Evolutionary conservation across 2,113 vertebrate species (phyloP), one percentile per base, ranked within the genome.

Genomic region (Phrynosoma blainvillii): DNA sequence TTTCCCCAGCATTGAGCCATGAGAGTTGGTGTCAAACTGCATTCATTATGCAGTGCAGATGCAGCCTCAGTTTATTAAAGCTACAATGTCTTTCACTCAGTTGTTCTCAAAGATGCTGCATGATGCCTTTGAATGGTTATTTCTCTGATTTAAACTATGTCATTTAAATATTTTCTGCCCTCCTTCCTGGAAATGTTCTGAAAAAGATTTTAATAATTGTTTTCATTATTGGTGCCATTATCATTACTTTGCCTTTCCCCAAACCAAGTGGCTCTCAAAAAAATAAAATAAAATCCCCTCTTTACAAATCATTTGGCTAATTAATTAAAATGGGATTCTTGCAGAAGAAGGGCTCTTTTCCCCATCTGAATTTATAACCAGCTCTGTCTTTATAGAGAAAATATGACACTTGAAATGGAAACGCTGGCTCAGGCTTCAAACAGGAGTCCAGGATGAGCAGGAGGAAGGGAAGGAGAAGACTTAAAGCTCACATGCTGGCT

Each of bases 291-390:
- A 47, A 47, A 2, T 1, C 7, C 47, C 47, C 89, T 90, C 93
- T 95, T 91, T 84, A 83, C 81, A 88, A 47, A 92, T 82, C 84
- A 47, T 93, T 95, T 92, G 94, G 90, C 82, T 93, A 94, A 95
- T 95, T 95, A 95, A 95, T 95, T 95, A 94, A 92, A 95, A 93
- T 66, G 89, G 74, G 74, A 93, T 95, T 93, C 92, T 89, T 74
- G 94, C 88, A 90, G 92, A 94, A 4, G 47, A 77, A 25, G 47
- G 92, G 23, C 76, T 30, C 88, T 86, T 13, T 20, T 89, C 92
- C 92, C 92, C 90, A 92, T 93, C 93, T 94, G 92, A 92, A 90
- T 92, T 95, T 92, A 95, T 90, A 90, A 91, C 89, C 93, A 92
- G 83, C 70, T 74, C 76, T 78, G 90, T 84, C 92, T 94, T 95